phyloP scores from a whole-genome alignment of 2,113 vertebrate genomes.

The Leptodactylus fuscus region DNA sequence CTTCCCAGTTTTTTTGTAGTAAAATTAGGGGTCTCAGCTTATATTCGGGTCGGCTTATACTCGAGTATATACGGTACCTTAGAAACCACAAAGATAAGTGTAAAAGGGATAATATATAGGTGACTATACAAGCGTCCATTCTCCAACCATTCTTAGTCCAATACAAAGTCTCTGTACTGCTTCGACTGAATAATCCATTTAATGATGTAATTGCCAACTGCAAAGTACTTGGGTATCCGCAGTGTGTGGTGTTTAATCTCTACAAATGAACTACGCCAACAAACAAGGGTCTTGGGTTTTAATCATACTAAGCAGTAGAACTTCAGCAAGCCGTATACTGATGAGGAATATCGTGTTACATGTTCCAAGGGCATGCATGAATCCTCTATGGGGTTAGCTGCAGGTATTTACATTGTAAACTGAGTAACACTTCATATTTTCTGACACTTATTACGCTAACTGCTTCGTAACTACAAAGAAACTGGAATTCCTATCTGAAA shows the following conservation, averaged over 20 bases:
- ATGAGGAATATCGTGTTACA: slow-evolving; percentile 55
- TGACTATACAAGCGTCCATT: not conserved
- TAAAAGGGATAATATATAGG: not conserved
- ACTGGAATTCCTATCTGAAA: slow-evolving; percentile 55
- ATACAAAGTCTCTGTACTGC: not conserved
- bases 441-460: slow-evolving; percentile 60
- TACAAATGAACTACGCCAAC: slow-evolving; percentile 44
- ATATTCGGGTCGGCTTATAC: too few species aligned
- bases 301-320: slow-evolving; percentile 47
- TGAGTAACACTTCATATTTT: slow-evolving; percentile 60
- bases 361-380: slow-evolving; percentile 51
- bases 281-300: slow-evolving; percentile 49
- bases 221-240: slow-evolving; percentile 1
- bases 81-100: too few species aligned
- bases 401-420: slow-evolving; percentile 61
- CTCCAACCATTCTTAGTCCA: not conserved
- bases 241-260: slow-evolving; percentile 23
- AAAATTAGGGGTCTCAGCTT: too few species aligned
- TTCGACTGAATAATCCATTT: slow-evolving; percentile 1
- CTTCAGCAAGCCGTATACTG: slow-evolving; percentile 46
- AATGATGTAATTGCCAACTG: slow-evolving; percentile 26
- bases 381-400: slow-evolving; percentile 57
- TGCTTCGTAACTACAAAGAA: slow-evolving; percentile 60
- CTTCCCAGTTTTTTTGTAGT: too few species aligned
- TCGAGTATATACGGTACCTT: too few species aligned